phyloP scores from a whole-genome alignment of 2,888 invertebrate genomes.

The Diadromus collaris region DNA sequence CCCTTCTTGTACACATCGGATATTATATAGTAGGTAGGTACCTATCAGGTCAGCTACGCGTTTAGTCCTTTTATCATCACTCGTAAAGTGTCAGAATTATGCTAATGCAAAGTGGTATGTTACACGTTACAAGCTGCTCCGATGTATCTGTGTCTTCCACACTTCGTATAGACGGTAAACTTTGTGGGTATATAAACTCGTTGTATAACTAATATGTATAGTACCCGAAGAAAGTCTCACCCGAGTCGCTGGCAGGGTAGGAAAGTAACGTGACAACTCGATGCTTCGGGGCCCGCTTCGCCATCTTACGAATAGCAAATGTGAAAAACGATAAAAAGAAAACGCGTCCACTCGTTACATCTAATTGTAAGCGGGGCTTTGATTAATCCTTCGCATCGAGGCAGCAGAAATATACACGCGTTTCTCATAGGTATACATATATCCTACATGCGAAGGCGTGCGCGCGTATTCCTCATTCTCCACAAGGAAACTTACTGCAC shows the following conservation, averaged over 20 bases:
- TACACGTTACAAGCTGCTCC: constrained; percentile 42
- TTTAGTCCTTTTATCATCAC: constrained; percentile 61
- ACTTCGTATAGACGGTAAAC: background rate
- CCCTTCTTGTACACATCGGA: background rate
- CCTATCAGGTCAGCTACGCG: too few relatives aligned
- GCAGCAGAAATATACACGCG: constrained; percentile 32
- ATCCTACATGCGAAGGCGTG: constrained; percentile 3
- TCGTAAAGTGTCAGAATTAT: constrained; percentile 62
- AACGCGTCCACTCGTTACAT: constrained; percentile 56
- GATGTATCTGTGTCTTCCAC: constrained; percentile 10
- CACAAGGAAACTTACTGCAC: constrained; percentile 30
- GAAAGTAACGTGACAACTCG: constrained; percentile 59
- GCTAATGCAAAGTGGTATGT: constrained; percentile 61
- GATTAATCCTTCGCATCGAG: constrained; percentile 56
- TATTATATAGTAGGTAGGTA: too few relatives aligned
- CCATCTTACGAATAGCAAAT: constrained; percentile 27
- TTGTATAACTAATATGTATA: constrained; percentile 18
- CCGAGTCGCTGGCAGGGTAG: constrained; percentile 38
- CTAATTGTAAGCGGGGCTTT: constrained; percentile 59
- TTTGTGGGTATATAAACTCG: constrained; percentile 3
- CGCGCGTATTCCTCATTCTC: constrained; percentile 27
- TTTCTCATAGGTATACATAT: constrained; percentile 25
- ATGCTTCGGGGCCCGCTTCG: constrained; percentile 47
- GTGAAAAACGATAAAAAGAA: constrained; percentile 21
- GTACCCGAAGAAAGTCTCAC: constrained; percentile 49